phyloP scores from a whole-genome alignment of 2,888 invertebrate species.

The Tubiluchus corallicola region DNA sequence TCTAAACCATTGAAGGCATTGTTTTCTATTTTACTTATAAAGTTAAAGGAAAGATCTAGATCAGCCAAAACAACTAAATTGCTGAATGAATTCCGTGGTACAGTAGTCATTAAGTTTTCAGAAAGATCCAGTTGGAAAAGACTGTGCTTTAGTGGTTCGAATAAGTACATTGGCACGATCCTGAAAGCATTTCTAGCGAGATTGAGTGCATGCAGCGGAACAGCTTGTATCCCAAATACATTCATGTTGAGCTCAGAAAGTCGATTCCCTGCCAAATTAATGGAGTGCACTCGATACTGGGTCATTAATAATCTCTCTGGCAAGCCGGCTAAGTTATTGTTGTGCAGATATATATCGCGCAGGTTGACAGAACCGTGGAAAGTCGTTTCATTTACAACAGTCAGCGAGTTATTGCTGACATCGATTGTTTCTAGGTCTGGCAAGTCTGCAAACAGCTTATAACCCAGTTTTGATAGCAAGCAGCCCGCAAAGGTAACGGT shows the following conservation, averaged over 20 bases:
- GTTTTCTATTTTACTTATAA: neutral
- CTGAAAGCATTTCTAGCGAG: neutral
- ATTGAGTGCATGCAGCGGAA: neutral
- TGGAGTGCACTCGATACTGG: neutral
- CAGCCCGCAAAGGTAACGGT: neutral
- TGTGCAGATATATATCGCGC: neutral
- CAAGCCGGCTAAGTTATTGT: neutral
- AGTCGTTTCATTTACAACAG: neutral
- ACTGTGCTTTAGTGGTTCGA: neutral
- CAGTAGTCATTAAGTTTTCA: neutral
- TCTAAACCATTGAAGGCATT: neutral
- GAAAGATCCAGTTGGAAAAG: neutral
- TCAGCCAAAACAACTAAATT: neutral
- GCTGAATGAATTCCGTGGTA: neutral
- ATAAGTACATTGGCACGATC: neutral
- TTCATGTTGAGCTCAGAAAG: neutral
- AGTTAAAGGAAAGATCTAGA: neutral
- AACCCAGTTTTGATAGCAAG: neutral
- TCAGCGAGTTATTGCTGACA: neutral
- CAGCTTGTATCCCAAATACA: neutral
- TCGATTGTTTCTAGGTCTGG: neutral
- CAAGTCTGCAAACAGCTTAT: neutral
- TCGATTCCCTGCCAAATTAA: conserved; percentile 1
- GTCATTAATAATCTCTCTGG: neutral
- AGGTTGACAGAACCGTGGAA: neutral